Evolutionary conservation across 2,113 vertebrate genomes (phyloP).

Genomic region (Dipodomys ordii): DNA sequence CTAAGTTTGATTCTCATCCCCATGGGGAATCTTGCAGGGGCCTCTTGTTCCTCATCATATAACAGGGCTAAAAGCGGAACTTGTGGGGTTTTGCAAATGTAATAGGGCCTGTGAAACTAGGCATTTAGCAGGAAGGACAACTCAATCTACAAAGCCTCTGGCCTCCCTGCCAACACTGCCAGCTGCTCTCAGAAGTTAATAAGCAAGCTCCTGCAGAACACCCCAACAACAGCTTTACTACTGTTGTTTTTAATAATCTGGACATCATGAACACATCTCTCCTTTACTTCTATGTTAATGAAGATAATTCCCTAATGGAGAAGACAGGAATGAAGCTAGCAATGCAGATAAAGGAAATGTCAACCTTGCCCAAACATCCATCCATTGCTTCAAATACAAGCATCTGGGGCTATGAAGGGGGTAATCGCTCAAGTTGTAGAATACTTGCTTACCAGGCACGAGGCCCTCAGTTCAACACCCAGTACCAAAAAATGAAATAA

Average conservation of each 20-base stretch:
- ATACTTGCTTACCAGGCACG: no score
- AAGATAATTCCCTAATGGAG: not conserved
- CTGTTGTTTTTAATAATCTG: not conserved
- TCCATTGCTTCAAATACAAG: not conserved
- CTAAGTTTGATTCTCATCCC: conserved; percentile 21
- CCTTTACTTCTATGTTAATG: conserved; percentile 2
- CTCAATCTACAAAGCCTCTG: not conserved
- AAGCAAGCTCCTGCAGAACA: not conserved
- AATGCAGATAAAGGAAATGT: not conserved
- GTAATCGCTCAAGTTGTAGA: no score
- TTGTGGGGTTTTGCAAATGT: not conserved
- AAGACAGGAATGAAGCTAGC: not conserved
- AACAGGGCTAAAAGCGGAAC: not conserved
- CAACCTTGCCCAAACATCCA: not conserved
- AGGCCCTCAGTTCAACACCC: no score
- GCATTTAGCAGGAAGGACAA: not conserved
- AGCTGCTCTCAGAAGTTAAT: not conserved
- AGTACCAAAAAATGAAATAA: no score
- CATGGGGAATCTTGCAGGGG: conserved; percentile 8
- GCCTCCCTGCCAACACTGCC: not conserved
- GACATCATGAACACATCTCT: not conserved
- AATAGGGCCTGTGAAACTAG: not conserved
- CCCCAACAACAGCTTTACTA: not conserved
- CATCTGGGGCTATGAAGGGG: no score
- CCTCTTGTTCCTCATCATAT: not conserved